Percentiles rank a stretch among this genome's conserved stretches.
Conservation (phyloP, 2,797 vertebrate species). For the Notolepis coatsorum region DNA sequence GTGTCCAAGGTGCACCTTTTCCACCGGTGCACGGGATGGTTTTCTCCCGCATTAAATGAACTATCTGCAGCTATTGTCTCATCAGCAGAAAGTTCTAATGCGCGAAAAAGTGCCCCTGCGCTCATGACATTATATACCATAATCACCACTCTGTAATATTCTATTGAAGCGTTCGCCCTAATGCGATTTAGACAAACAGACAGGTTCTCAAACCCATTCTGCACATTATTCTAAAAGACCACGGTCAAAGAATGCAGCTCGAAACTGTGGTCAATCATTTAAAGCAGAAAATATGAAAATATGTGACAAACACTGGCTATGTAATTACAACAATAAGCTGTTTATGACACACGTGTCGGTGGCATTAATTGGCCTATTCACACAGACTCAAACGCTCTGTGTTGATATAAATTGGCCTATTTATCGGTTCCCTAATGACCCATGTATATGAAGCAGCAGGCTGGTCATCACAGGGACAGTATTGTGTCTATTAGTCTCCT, state of each 20-base stretch:
- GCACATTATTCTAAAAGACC: slow-evolving; percentile 3
- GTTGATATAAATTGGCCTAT: too few species aligned
- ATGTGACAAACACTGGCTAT: too few species aligned
- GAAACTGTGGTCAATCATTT: not conserved
- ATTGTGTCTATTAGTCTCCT: too few species aligned
- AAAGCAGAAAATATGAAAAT: too few species aligned
- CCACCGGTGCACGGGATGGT: slow-evolving; percentile 62
- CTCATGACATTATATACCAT: not conserved
- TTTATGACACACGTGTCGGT: too few species aligned
- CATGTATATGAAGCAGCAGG: too few species aligned
- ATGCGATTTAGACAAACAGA: slow-evolving; percentile 33
- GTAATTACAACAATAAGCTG: too few species aligned
- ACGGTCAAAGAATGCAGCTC: not conserved
- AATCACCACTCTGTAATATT: not conserved
- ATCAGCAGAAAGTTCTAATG: slow-evolving; percentile 88
- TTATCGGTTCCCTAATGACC: too few species aligned
- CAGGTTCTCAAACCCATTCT: slow-evolving; percentile 47
- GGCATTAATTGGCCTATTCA: too few species aligned
- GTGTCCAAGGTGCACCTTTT: slow-evolving; percentile 57
- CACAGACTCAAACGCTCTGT: too few species aligned
- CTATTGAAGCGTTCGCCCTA: too few species aligned
- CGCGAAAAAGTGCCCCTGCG: not conserved
- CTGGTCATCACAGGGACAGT: too few species aligned
- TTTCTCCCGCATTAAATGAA: slow-evolving; percentile 85
- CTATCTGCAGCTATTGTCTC: slow-evolving; percentile 90